Evolutionary conservation across 2,888 invertebrate species (phyloP).

Genomic region (Hemicrepidius hirtus): DNA sequence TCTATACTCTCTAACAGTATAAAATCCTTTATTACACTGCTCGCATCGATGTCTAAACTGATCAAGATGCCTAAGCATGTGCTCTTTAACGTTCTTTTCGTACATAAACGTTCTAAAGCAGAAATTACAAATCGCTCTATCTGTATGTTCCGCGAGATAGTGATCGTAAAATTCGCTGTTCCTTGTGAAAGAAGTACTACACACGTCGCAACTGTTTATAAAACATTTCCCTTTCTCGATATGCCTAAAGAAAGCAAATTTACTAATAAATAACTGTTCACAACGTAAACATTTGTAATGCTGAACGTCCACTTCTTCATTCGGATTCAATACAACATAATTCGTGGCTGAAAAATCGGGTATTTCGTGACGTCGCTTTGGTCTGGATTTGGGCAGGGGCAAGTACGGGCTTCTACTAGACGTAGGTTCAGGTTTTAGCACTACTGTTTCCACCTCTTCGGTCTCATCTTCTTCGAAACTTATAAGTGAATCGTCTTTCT

Average conservation of each 20-base stretch:
- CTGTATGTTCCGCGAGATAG: conserved; percentile 67
- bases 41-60: conserved; percentile 70
- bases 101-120: conserved; percentile 71
- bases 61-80: conserved; percentile 70
- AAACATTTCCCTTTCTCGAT: conserved; percentile 71
- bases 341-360: conserved; percentile 69
- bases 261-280: conserved; percentile 70
- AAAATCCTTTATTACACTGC: conserved; percentile 71
- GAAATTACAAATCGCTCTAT: conserved; percentile 70
- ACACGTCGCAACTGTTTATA: conserved; percentile 70
- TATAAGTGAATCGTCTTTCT: conserved; percentile 36
- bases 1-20: conserved; percentile 70
- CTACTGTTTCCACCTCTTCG: conserved; percentile 39
- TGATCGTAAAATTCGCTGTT: conserved; percentile 69
- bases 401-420: conserved; percentile 40
- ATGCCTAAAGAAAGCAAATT: conserved; percentile 69
- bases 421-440: conserved; percentile 48
- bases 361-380: conserved; percentile 65
- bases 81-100: conserved; percentile 71
- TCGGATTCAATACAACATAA: conserved; percentile 65
- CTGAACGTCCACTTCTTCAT: conserved; percentile 66
- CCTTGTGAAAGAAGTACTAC: conserved; percentile 65
- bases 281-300: conserved; percentile 70
- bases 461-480: conserved; percentile 47
- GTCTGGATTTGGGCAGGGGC: conserved; percentile 55